phyloP scores from a whole-genome alignment of 2,888 invertebrate genomes.

The Choristoneura rosaceana region DNA sequence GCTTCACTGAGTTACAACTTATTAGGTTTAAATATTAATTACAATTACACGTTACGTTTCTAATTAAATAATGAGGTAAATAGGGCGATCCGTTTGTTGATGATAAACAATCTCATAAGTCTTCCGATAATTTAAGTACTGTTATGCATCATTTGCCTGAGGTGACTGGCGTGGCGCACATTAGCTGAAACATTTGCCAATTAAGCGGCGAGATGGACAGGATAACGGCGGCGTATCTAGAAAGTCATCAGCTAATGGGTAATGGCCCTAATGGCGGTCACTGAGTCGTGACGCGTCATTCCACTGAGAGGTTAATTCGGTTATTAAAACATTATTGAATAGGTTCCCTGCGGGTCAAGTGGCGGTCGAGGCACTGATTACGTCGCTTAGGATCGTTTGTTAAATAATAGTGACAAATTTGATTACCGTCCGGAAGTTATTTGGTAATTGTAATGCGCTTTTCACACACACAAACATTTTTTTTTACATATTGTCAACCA shows the following conservation, averaged over 20 bases:
- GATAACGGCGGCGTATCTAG: constrained; percentile 63
- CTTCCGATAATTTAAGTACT: constrained; percentile 14
- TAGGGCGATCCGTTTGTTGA: background rate
- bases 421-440: no score
- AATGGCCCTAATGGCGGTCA: constrained; percentile 54
- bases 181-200: constrained; percentile 65
- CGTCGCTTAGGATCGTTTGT: constrained; percentile 3
- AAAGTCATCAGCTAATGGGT: constrained; percentile 64
- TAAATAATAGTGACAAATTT: background rate
- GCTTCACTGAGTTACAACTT: background rate
- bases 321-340: constrained; percentile 49
- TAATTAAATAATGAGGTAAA: background rate
- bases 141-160: constrained; percentile 6
- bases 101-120: background rate
- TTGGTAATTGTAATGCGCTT: no score
- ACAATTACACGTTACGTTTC: background rate
- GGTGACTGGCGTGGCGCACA: constrained; percentile 39
- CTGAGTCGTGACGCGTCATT: constrained; percentile 23
- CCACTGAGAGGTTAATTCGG: constrained; percentile 48
- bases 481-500: background rate
- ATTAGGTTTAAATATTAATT: background rate
- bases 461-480: background rate
- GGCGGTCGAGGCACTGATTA: constrained; percentile 12
- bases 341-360: constrained; percentile 28
- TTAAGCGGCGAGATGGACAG: constrained; percentile 61